Conservation (phyloP, 2,113 vertebrate genomes). For the pig (Sus scrofa) region DNA sequence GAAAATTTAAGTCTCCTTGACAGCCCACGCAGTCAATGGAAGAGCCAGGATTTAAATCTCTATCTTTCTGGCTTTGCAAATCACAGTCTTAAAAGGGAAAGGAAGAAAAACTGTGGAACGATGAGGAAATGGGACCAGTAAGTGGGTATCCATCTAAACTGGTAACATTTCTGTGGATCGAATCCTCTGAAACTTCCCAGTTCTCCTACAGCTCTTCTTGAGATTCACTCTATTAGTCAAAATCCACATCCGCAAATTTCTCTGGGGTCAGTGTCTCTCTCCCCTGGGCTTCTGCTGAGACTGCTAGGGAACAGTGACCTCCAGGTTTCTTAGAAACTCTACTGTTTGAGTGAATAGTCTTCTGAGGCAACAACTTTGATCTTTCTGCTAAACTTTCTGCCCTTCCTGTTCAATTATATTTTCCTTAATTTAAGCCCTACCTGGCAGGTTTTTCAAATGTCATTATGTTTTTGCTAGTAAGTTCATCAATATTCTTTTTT, state of each 20-base stretch:
- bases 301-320: neutral
- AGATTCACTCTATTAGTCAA: neutral
- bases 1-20: neutral
- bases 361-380: neutral
- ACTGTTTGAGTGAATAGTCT: neutral
- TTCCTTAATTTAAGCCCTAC: neutral
- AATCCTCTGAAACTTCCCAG: neutral
- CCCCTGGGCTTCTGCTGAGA: neutral
- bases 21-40: neutral
- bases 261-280: neutral
- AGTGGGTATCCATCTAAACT: neutral
- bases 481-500: neutral
- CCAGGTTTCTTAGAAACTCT: neutral
- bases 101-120: neutral
- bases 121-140: neutral
- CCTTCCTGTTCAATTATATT: neutral
- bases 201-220: neutral
- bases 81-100: neutral
- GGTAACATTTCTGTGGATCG: neutral
- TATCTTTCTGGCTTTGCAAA: slow-evolving; percentile 8
- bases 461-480: neutral
- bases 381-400: slow-evolving; percentile 12
- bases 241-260: neutral
- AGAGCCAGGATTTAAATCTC: neutral
- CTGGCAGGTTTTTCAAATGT: neutral